Base-by-base conservation (phyloP, 2,888 invertebrate genomes). In the Nesidiocoris tenuis region DNA sequence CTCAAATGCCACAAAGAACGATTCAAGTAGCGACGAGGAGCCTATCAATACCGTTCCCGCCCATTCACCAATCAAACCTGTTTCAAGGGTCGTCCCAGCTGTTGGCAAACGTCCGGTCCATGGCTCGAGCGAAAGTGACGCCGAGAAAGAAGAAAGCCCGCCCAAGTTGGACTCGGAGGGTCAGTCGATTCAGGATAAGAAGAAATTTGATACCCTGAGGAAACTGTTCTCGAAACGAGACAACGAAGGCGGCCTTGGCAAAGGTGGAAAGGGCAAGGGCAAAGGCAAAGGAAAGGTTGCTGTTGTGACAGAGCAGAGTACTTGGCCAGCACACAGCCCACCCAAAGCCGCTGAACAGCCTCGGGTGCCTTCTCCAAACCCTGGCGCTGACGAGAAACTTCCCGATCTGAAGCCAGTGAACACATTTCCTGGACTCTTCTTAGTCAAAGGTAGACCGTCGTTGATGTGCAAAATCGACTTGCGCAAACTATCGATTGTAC, bases 231-330 rank as follows among this genome's bases (percentile, higher is more conserved):
- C 86, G 0, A 85, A 85, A 12, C 78, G 83, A 81, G 80, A 79
- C n/a, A 77, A 77, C 17, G 80, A 80, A 64, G 80, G 79, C 18
- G 81, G 81, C 5, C 81, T 81, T 2, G 82, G 81, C n/a, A 80
- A 80, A 12, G 84, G 82, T 0, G 88, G 88, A 1, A 64, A 64
- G 24, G 87, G 86, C 7, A 90, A 90, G 80, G 88, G 90, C 64
- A 90, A 90, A 39, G 85, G 90, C 0, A 90, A 90, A 80, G 90
- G 90, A 24, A 90, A 90, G 1, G 90, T 89, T 80, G 88, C 89
- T 1, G 89, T 91, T 71, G 88, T 91, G 74, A 89, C 91, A 77
- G 91, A 90, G 80, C 86, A 86, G 59, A 76, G 67, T 77, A 74
- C 66, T 23, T 63, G 24, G 54, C 24, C 25, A 2, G 17, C 55